Evolutionary conservation across 2,888 invertebrate genomes (phyloP).

Genomic region (Heliconius sara): DNA sequence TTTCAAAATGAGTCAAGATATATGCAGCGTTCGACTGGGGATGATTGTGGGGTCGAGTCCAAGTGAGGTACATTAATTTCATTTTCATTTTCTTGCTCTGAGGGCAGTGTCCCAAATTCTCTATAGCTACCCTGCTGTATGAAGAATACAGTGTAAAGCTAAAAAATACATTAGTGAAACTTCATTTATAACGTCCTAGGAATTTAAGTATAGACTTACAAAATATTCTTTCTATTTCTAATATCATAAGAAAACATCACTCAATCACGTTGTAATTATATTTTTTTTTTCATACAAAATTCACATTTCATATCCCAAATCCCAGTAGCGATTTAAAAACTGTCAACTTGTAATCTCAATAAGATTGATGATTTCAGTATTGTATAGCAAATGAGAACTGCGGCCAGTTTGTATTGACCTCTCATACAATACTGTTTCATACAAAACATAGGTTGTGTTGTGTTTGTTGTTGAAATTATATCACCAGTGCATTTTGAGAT

Average conservation of each 20-base stretch:
- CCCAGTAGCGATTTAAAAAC: slow-evolving; percentile 48
- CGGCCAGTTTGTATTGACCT: slow-evolving; percentile 36
- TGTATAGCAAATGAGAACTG: slow-evolving; percentile 46
- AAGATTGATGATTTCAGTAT: slow-evolving; percentile 52
- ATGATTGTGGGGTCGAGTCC: not conserved
- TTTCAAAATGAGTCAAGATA: no score
- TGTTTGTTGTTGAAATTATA: slow-evolving; percentile 36
- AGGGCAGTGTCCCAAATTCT: no score
- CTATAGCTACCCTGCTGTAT: no score
- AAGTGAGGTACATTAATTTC: not conserved
- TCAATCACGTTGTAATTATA: slow-evolving; percentile 4
- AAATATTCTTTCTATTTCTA: not conserved
- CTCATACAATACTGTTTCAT: not conserved
- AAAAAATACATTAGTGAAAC: no score
- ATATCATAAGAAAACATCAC: not conserved
- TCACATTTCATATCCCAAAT: slow-evolving; percentile 41
- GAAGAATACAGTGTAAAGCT: no score
- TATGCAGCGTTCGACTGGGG: no score
- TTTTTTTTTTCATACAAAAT: slow-evolving; percentile 16
- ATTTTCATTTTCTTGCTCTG: not conserved
- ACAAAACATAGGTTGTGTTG: slow-evolving; percentile 17
- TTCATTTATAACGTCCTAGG: no score
- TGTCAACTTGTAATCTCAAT: slow-evolving; percentile 50
- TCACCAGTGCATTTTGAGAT: slow-evolving; percentile 33
- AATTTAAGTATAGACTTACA: not conserved